These are phyloP conservation scores for Stenotaenia linearis DNA, from an alignment of 2,888 invertebrate genomes.

Conservation along the genomic window DNA sequence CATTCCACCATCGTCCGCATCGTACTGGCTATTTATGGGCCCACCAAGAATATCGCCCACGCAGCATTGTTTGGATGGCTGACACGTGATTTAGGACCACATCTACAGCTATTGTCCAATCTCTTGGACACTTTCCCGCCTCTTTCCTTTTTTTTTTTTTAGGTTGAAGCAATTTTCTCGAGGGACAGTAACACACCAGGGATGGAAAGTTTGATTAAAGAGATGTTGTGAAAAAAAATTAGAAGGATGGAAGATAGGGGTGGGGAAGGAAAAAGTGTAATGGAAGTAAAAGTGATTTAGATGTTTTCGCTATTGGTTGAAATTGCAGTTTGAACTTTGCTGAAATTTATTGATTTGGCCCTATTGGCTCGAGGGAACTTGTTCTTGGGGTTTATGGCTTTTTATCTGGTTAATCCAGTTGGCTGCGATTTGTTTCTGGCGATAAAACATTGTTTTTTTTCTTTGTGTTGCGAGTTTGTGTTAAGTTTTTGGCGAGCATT, in stretches of 20 bases:
- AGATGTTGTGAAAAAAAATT: neutral
- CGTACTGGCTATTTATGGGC: neutral
- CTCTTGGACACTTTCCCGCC: constrained; percentile 4
- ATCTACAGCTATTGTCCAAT: constrained; percentile 9
- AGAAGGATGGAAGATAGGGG: neutral
- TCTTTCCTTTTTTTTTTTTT: neutral
- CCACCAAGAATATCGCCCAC: neutral
- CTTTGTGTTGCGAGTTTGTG: too few relatives aligned
- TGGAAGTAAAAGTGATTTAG: neutral
- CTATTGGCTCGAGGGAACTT: neutral
- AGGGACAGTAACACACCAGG: neutral
- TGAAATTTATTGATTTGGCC: neutral
- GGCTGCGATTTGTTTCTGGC: neutral
- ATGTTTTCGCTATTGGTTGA: neutral
- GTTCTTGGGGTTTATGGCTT: neutral
- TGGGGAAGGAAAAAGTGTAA: neutral
- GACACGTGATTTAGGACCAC: neutral
- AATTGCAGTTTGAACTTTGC: neutral
- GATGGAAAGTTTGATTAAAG: neutral
- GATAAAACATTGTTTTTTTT: neutral
- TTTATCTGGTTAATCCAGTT: neutral
- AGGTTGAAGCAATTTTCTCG: neutral
- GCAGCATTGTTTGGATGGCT: constrained; percentile 9
- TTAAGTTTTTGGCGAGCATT: neutral
- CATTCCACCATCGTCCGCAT: neutral